A percentile compares a stretch with the other conserved stretches of the same genome.
Evolutionary conservation across 2,888 invertebrate genomes (phyloP).

Genomic region (Leptinotarsa peninsularis): DNA sequence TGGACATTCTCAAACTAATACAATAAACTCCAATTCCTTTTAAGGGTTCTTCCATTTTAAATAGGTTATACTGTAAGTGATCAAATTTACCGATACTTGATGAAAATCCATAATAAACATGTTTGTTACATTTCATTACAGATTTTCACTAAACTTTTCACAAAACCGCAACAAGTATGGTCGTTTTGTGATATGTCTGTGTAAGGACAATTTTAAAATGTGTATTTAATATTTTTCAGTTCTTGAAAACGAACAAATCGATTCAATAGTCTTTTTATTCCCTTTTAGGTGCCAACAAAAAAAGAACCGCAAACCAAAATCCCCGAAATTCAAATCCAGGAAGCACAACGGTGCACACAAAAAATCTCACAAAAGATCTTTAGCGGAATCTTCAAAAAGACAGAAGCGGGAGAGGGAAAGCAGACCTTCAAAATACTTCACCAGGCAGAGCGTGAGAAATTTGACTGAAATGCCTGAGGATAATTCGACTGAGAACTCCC

Average conservation of each 20-base stretch:
- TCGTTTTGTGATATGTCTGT: no score
- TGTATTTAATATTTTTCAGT: background rate
- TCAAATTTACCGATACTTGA: no score
- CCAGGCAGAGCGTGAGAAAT: constrained; percentile 56
- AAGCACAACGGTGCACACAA: constrained; percentile 50
- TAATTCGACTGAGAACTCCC: constrained; percentile 60
- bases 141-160: no score
- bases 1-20: no score
- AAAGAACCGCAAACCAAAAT: constrained; percentile 50
- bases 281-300: constrained; percentile 30
- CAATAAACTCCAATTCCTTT: no score
- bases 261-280: no score
- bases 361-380: constrained; percentile 43
- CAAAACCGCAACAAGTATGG: no score
- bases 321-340: constrained; percentile 44
- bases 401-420: constrained; percentile 36
- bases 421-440: constrained; percentile 55
- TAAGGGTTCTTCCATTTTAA: no score
- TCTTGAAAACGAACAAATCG: background rate
- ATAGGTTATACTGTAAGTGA: no score
- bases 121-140: no score
- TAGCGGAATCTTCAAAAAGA: constrained; percentile 31
- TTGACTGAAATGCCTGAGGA: constrained; percentile 48
- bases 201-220: no score
- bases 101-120: no score